Base-by-base conservation (phyloP, 1,140 invertebrate species). In the Bombus sibiricus region DNA sequence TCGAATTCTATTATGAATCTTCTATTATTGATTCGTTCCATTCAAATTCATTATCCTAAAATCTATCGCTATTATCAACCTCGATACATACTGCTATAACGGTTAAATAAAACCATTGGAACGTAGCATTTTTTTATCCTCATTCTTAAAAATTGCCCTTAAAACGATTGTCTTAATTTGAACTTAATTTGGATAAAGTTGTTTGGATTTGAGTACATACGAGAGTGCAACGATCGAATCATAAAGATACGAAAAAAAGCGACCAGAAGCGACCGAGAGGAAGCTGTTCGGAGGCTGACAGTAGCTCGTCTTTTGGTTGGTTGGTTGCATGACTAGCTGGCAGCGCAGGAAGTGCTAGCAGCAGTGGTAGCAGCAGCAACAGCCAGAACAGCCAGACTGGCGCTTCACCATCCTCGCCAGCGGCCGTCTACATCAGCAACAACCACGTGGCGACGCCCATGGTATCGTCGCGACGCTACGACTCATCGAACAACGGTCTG, bases 311-410 rank as follows among this genome's bases (percentile, higher is more conserved):
- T 91, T 85, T 91, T 91, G 86, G 83, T 90, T 90, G 89, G 93
- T 95, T 95, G 93, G 91, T 95, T 95, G 94, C 94, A 94, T 95
- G 94, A 95, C 93, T 93, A 93, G 94, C 93, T 93, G 94, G 92
- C 92, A 95, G 92, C 91, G 91, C 88, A 92, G 90, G 92, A 86
- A 88, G 86, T 85, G 88, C 89, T 91, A 91, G 91, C 90, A 92
- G 92, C 90, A 88, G 91, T 88, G 89, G 90, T 87, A 89, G 90
- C 89, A 93, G 93, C 92, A 93, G 86, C 92, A 94, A 92, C 94
- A 95, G 94, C 92, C 93, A 95, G 69, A 95, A 94, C 92, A 95
- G 93, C 91, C 94, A 95, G 88, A 91, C 91, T 39, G 92, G 93
- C 69, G 88, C 91, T 13, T 93, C 93, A 43, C 92, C 93, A 32